Evolutionary conservation across 2,797 vertebrate species (phyloP), one percentile per base, ranked within the genome.

Genomic region (Leptodactylus fallax): DNA sequence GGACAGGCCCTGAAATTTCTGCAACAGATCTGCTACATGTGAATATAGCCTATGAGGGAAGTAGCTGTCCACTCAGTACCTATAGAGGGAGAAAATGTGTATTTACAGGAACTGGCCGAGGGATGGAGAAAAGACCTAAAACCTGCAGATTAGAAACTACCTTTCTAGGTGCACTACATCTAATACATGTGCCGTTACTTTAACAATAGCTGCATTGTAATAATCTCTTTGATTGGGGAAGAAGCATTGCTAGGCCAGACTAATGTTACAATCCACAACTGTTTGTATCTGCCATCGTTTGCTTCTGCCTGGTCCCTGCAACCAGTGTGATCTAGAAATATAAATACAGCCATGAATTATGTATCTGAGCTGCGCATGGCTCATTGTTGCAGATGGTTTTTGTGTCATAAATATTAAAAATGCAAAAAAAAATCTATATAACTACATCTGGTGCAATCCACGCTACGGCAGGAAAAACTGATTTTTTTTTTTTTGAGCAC

Each of bases 281-380:
- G 13, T 51, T 51, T 71, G 60, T 12, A 71, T 17, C n/a, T 19
- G 53, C 63, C 45, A 11, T 53, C 2, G 23, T 58, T 21, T 21
- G 10, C 65, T 72, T 7, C 81, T 71, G 63, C 63, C 23, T 83
- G n/a, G 45, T 51, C n/a, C 49, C 23, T 55, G 81, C n/a, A 55
- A n/a, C 82, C 82, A 47, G 56, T 10, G 2, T 58, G 69, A 84
- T 80, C 21, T 45, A 45, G 78, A 60, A 58, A 58, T 56, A 74
- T 45, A 71, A 53, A 71, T 16, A 72, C 17, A 27, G 12, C 8
- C 16, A 83, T 83, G 65, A 83, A 83, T 83, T 27, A 83, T 83
- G 56, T 45, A 83, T 83, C 7, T 72, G 81, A 27, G 4, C 3
- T 21, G 0, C 12, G 51, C 65, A 19, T 56, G 8, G 36, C 47